Conservation (phyloP, 2,888 invertebrate species). For the Altica lythri region DNA sequence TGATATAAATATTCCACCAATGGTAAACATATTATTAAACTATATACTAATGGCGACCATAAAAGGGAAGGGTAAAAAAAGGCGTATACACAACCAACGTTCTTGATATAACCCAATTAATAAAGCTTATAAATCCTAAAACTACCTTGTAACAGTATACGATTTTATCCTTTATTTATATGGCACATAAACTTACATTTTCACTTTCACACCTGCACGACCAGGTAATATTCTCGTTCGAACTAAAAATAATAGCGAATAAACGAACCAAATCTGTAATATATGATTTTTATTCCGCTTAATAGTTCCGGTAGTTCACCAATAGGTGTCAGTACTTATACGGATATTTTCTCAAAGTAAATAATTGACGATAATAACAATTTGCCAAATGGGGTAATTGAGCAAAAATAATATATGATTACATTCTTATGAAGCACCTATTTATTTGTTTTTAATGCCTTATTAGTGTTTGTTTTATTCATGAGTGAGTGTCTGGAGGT, state of each 20-base stretch:
- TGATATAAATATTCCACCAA: conserved; percentile 50
- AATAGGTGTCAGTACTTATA: neutral
- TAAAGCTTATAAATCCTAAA: neutral
- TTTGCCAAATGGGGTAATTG: conserved; percentile 30
- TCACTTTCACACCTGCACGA: neutral
- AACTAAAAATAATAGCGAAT: neutral
- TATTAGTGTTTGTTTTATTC: conserved; percentile 18
- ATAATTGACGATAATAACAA: conserved; percentile 23
- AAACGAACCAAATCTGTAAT: neutral
- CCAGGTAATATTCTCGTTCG: neutral
- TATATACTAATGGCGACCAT: conserved; percentile 52
- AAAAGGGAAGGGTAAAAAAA: conserved; percentile 43
- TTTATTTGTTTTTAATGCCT: conserved; percentile 26
- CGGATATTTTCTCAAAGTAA: neutral
- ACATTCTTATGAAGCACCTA: conserved; percentile 28
- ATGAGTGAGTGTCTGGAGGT: conserved; percentile 12
- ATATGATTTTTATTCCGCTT: neutral
- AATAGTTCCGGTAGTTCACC: neutral
- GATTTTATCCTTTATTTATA: conserved; percentile 2
- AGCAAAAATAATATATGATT: conserved; percentile 29
- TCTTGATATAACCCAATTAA: conserved; percentile 16
- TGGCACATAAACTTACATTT: neutral
- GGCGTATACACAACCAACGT: conserved; percentile 38
- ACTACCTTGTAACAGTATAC: no score
- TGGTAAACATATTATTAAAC: conserved; percentile 52